These are phyloP conservation scores for Axea sp. DNA, from an alignment of 2,888 invertebrate species.

Conservation along the genomic window DNA sequence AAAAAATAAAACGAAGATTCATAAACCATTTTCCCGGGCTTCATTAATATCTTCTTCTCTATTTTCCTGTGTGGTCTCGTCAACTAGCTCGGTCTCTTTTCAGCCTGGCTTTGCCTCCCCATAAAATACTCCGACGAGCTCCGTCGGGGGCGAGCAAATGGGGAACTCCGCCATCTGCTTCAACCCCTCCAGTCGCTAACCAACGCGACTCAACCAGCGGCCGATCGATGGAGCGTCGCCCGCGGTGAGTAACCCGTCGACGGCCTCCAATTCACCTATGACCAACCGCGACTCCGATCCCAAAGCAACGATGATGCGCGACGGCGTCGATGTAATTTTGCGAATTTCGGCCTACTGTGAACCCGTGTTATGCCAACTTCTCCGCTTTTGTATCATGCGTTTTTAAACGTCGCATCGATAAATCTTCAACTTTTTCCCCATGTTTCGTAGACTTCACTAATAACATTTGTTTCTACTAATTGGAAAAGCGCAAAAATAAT, in stretches of 20 bases:
- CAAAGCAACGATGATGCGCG: constrained; percentile 17
- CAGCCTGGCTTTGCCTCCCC: constrained; percentile 56
- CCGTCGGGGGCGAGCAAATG: constrained; percentile 65
- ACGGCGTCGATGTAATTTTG: constrained; percentile 23
- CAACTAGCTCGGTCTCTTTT: constrained; percentile 58
- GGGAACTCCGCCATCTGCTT: constrained; percentile 68
- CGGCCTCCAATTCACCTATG: constrained; percentile 64
- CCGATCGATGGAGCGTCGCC: constrained; percentile 78
- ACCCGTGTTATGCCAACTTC: background rate
- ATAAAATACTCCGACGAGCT: constrained; percentile 65
- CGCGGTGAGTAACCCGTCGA: constrained; percentile 77
- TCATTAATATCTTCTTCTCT: constrained; percentile 52
- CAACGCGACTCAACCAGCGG: constrained; percentile 67
- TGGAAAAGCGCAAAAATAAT: too few relatives aligned
- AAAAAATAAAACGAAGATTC: constrained; percentile 33
- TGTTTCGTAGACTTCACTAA: too few relatives aligned
- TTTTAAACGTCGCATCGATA: background rate
- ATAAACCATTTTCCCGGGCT: constrained; percentile 46
- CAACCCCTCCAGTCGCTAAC: constrained; percentile 62
- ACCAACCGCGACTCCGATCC: constrained; percentile 56
- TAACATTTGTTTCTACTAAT: too few relatives aligned
- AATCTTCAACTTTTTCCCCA: background rate
- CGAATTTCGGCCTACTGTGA: background rate
- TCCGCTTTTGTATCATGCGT: background rate
- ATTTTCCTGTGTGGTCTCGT: constrained; percentile 20